A percentile compares a stretch with the other conserved stretches of the same genome.
Conservation (phyloP, 2,113 vertebrate genomes). For the Archilochus colubris region DNA sequence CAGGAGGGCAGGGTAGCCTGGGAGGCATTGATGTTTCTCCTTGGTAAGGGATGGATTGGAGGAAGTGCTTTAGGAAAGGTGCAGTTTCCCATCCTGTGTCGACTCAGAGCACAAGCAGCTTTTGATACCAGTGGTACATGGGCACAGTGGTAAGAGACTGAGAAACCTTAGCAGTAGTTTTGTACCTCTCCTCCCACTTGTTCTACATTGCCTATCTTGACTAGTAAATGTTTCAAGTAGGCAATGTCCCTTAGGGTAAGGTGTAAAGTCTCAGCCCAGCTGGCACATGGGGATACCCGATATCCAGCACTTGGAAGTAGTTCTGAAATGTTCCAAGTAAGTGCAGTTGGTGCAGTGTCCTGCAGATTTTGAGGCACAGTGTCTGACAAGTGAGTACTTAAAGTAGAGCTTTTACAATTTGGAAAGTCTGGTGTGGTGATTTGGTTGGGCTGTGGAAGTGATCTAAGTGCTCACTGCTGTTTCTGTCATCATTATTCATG, state of each 20-base stretch:
- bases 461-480: not conserved
- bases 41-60: fast-evolving
- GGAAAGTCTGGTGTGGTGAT: fast-evolving
- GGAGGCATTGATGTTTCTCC: not conserved
- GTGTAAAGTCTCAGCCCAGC: not conserved
- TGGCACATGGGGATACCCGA: fast-evolving
- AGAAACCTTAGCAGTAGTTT: not conserved
- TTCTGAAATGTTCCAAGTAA: not conserved
- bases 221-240: fast-evolving
- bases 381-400: not conserved
- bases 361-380: not conserved
- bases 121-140: not conserved
- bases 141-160: not conserved
- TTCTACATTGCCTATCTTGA: fast-evolving
- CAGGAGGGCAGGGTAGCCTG: not conserved
- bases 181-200: not conserved
- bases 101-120: not conserved
- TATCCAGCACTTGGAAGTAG: fast-evolving
- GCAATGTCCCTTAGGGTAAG: not conserved
- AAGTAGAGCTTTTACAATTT: not conserved
- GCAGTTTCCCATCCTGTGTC: not conserved
- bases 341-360: not conserved
- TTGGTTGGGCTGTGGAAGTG: fast-evolving
- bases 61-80: not conserved
- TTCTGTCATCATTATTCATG: not conserved